phyloP scores from a whole-genome alignment of 2,797 vertebrate genomes.

The Ciconia nigra region DNA sequence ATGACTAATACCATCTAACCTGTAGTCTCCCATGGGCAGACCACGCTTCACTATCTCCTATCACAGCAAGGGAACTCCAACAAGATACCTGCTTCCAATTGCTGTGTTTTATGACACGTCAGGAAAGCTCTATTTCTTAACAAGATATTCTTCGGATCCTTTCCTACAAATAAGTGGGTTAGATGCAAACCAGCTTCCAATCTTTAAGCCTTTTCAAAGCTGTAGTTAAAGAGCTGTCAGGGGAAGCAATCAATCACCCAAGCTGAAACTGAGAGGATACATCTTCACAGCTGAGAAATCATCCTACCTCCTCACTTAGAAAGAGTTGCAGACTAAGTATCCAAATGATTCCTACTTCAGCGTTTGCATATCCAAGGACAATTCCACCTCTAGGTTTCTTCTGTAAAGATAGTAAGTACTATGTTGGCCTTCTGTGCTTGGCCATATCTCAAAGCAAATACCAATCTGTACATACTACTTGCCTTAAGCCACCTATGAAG shows the following conservation, averaged over 20 bases:
- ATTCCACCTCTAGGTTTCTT: background rate
- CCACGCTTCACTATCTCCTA: background rate
- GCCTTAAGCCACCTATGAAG: background rate
- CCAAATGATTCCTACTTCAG: background rate
- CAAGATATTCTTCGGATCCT: background rate
- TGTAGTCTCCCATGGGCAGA: background rate
- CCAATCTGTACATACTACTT: background rate
- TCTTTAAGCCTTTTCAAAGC: background rate
- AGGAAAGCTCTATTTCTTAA: background rate
- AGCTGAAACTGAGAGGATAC: background rate
- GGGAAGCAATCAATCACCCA: slow-evolving; percentile 2
- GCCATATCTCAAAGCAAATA: background rate
- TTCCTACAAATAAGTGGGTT: background rate
- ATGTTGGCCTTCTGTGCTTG: background rate
- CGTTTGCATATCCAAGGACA: background rate
- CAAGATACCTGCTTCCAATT: background rate
- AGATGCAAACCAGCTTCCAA: background rate
- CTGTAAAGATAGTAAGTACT: background rate
- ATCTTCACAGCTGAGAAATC: background rate
- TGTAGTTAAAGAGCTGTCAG: background rate
- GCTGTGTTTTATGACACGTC: background rate
- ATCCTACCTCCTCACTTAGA: background rate
- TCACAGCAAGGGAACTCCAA: background rate
- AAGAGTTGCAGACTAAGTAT: background rate
- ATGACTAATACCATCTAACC: background rate